These are phyloP conservation scores for Caretta caretta DNA, from an alignment of 2,113 vertebrate species.

Conservation along the genomic window DNA sequence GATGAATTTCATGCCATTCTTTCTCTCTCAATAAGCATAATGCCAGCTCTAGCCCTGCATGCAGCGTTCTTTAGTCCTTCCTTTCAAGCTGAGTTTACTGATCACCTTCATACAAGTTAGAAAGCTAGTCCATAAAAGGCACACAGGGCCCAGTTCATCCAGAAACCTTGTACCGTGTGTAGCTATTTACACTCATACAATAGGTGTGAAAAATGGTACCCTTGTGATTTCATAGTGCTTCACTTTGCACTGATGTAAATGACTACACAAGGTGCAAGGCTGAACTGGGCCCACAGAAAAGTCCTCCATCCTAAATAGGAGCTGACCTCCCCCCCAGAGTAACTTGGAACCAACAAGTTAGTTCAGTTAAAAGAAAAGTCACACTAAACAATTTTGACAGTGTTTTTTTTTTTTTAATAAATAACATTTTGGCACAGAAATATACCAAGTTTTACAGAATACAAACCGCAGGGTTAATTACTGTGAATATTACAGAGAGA, in stretches of 20 bases:
- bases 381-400: constrained; percentile 8
- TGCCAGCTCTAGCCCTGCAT: background rate
- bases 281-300: background rate
- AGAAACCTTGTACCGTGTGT: background rate
- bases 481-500: constrained; percentile 36
- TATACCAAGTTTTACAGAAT: constrained; percentile 76
- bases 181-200: background rate
- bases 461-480: constrained; percentile 65
- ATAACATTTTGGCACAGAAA: constrained; percentile 74
- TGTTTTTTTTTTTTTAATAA: constrained; percentile 75
- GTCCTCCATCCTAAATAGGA: background rate
- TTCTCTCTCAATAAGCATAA: background rate
- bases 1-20: background rate
- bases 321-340: background rate
- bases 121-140: background rate
- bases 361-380: background rate
- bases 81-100: background rate
- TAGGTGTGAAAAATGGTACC: background rate
- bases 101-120: background rate
- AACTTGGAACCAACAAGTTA: background rate
- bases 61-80: background rate
- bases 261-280: fast-evolving
- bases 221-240: background rate
- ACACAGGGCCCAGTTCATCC: background rate
- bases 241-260: background rate